Evolutionary conservation across 2,888 invertebrate species (phyloP), one percentile per base, ranked within the genome.

Genomic region (Argyresthia albistria): DNA sequence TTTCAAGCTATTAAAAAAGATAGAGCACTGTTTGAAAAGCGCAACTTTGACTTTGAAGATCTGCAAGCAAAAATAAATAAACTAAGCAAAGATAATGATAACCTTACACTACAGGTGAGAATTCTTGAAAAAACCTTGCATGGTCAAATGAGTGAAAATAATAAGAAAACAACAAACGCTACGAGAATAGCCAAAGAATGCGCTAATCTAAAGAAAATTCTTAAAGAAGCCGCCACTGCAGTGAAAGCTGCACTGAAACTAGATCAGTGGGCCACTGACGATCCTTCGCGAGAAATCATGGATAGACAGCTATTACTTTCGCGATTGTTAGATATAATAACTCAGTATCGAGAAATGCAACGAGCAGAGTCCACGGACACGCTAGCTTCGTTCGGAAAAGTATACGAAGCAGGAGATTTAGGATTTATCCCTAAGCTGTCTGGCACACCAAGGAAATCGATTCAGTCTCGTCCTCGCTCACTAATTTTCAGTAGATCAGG

Each of bases 401-500:
- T 91, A 16, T 93, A 93, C 60, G 78, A 86, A 50, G 89, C 89
- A 58, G 93, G 93, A 10, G 91, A 91, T 67, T 87, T 92, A 55
- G 93, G 93, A 8, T 91, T 93, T 58, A 78, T 92, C 56, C 92
- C 91, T 0, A 90, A 90, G 62, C 60, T 69, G 14, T 45, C 56
- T 16, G 46, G 58, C 12, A 82, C n/a, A 25, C 39, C 6, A 11
- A 46, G 11, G 11, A 35, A 46, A 46, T 25, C 25, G 7, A 1
- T 3, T 4, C 3, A 4, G 8, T 11, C 4, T 10, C 35, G 10
- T 46, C 46, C 7, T n/a, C 25, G 37, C 8, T 15, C 14, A 11
- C 4, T 6, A 7, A 36, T 9, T 36, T 10, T 15, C 8, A 10
- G 36, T n/a, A n/a, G n/a, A n/a, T 37, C 48, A 10, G 15, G 37